Evolutionary conservation across 2,797 vertebrate genomes (phyloP), one percentile per base, ranked within the genome.

Genomic region (Pampus argenteus): DNA sequence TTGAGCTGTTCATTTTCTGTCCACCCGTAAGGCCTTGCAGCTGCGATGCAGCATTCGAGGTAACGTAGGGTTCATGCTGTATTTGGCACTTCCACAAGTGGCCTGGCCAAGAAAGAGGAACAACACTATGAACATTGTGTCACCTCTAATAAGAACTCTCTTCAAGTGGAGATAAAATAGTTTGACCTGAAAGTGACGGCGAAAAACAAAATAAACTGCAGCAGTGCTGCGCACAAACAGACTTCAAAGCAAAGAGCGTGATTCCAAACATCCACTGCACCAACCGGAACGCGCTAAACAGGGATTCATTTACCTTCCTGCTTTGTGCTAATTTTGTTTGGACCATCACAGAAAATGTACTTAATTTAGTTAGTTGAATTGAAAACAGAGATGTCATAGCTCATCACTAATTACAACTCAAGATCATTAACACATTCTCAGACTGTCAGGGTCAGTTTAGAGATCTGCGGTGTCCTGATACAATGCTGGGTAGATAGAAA

Each of bases 141-240:
- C 47, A 58, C 42, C 13, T 20, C 58, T 23, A 58, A 63, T 51
- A 67, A 67, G 78, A 67, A 52, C 52, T 59, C n/a, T n/a, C n/a
- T n/a, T n/a, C n/a, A n/a, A n/a, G 17, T 59, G 67, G 26, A 74
- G 62, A 71, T 63, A 20, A 63, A 59, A 72, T 31, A 13, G 42
- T 64, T 55, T 60, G 67, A 63, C 29, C 51, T 59, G 20, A 71
- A 47, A 57, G 6, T 34, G 9, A 50, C 51, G 42, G 22, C 9
- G 14, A 9, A 10, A 23, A 57, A n/a, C 13, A 17, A 26, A 6
- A 8, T 8, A 22, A 23, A 69, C 26, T 7, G 14, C 31, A 50
- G 42, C 48, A 34, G 20, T 36, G 31, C 15, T 40, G 26, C n/a
- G 28, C 7, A 44, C 18, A 42, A 18, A 31, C 18, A 42, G 14